These are phyloP conservation scores for Drosophila takahashii DNA, from an alignment of 1,140 invertebrate genomes.

Conservation along the genomic window DNA sequence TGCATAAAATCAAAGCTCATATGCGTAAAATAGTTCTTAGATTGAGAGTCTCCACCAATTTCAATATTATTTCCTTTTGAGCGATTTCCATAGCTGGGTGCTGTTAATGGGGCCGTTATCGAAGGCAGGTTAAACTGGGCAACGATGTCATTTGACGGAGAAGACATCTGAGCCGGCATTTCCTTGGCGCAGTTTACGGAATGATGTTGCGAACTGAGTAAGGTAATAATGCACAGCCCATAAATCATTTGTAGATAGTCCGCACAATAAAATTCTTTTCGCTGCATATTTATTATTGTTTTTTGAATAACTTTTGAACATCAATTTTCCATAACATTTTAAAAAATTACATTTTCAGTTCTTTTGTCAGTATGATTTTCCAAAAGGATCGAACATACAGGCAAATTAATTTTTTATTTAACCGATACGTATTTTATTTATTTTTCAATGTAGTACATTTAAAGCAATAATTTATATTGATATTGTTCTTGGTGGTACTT, in stretches of 20 bases:
- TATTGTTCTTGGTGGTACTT: not conserved
- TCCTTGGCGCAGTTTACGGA: constrained; percentile 15
- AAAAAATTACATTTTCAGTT: constrained; percentile 13
- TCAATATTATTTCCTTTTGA: constrained; percentile 12
- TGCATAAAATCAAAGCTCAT: constrained; percentile 85
- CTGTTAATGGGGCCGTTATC: constrained; percentile 23
- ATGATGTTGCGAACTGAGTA: constrained; percentile 13
- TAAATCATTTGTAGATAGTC: constrained; percentile 5
- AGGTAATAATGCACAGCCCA: constrained; percentile 21
- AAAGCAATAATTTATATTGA: not conserved
- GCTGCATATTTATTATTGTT: constrained; percentile 19
- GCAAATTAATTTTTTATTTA: not conserved
- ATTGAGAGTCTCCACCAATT: constrained; percentile 12
- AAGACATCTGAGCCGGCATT: constrained; percentile 7
- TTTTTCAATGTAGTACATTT: too few species aligned
- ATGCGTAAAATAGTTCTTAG: constrained; percentile 85
- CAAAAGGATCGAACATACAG: not conserved
- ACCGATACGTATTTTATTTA: not conserved
- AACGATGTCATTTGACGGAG: constrained; percentile 69
- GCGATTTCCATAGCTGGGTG: constrained; percentile 38
- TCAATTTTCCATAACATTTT: constrained; percentile 1
- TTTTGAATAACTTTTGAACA: constrained; percentile 1
- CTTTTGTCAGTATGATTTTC: not conserved
- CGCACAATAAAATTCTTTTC: constrained; percentile 8
- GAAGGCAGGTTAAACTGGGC: constrained; percentile 71